Evolutionary conservation across 2,888 invertebrate genomes (phyloP), one percentile per base, ranked within the genome.

Genomic region (Prosapia bicincta): DNA sequence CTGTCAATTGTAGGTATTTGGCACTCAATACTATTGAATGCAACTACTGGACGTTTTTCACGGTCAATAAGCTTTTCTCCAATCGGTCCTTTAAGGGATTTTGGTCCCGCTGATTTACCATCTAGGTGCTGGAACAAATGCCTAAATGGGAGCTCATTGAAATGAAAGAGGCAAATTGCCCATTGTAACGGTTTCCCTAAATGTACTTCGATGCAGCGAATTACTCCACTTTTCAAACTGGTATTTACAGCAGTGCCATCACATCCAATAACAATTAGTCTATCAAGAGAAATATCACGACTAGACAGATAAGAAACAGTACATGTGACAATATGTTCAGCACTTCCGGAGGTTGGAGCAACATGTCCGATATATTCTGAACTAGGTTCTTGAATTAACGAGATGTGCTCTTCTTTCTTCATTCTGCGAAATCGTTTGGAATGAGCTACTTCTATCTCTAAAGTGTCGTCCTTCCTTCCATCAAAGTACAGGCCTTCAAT

Each of bases 151-250:
- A n/a, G n/a, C n/a, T n/a, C n/a, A n/a, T n/a, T n/a, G n/a, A n/a
- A n/a, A n/a, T n/a, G n/a, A n/a, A n/a, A n/a, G n/a, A n/a, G n/a
- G n/a, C n/a, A n/a, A n/a, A n/a, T n/a, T n/a, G n/a, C 69, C 74
- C 74, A 74, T 66, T 74, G 69, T 9, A 74, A 66, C 10, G 74
- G 69, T n/a, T n/a, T n/a, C n/a, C n/a, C n/a, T n/a, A n/a, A n/a
- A n/a, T n/a, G n/a, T n/a, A n/a, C n/a, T n/a, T 24, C 66, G 69
- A 20, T 66, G 30, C 30, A 74, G 65, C 73, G 68, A 26, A 74
- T 74, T 43, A 26, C 69, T 68, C 43, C 73, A 74, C 73, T 26
- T 28, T 68, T 74, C 73, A 68, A 74, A 26, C 43, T 54, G 20
- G 69, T 74, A 26, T 74, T 74, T 9, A 66, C 69, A 43, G 20